These are phyloP conservation scores for Gari tellinella DNA, from an alignment of 2,888 invertebrate species.

Conservation along the genomic window DNA sequence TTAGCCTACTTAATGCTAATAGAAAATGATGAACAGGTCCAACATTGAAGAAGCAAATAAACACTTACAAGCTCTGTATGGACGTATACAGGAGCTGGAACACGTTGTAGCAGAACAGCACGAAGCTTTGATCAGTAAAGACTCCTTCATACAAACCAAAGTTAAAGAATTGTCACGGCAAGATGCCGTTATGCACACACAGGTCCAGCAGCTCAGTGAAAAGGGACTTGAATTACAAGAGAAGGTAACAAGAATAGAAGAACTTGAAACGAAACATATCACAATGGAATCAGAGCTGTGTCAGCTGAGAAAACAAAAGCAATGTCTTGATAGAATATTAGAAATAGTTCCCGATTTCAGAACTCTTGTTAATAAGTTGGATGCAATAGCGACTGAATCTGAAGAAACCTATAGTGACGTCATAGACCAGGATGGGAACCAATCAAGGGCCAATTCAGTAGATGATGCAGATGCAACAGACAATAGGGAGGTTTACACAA, in stretches of 20 bases:
- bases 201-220: slow-evolving; percentile 37
- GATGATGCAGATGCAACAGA: slow-evolving; percentile 16
- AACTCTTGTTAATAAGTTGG: slow-evolving; percentile 25
- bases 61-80: slow-evolving; percentile 80
- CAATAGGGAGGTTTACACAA: slow-evolving; percentile 4
- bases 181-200: slow-evolving; percentile 61
- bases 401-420: background rate
- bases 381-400: slow-evolving; percentile 12
- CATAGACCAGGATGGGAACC: background rate
- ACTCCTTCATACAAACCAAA: slow-evolving; percentile 65
- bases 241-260: slow-evolving; percentile 9
- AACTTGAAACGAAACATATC: slow-evolving; percentile 13
- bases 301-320: slow-evolving; percentile 16
- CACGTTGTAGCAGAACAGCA: slow-evolving; percentile 71
- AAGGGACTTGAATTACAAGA: slow-evolving; percentile 15
- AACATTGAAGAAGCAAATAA: slow-evolving; percentile 83
- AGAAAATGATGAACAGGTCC: slow-evolving; percentile 71
- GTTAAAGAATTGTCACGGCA: slow-evolving; percentile 64
- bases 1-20: background rate
- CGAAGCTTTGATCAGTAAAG: slow-evolving; percentile 68
- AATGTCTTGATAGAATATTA: slow-evolving; percentile 27
- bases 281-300: slow-evolving; percentile 23
- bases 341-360: slow-evolving; percentile 36
- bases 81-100: slow-evolving; percentile 80
- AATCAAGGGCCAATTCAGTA: slow-evolving; percentile 9